These are phyloP conservation scores for Oxytorus armatus DNA, from an alignment of 2,888 invertebrate genomes.

Conservation along the genomic window DNA sequence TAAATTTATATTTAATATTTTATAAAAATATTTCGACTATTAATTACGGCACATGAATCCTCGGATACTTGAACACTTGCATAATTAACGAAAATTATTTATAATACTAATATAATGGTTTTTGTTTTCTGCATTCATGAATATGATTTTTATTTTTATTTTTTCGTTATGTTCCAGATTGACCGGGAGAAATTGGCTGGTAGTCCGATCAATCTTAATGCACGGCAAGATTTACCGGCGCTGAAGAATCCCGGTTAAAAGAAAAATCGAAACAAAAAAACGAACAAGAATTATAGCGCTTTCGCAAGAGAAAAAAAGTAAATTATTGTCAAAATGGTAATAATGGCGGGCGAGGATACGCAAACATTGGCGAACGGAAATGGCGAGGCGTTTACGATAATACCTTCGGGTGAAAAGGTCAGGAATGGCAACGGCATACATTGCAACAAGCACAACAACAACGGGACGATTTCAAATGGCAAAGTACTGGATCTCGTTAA, in stretches of 20 bases:
- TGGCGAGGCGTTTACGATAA: conserved; percentile 79
- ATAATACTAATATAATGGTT: no score
- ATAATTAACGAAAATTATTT: no score
- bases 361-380: conserved; percentile 79
- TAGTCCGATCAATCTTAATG: conserved; percentile 51
- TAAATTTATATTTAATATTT: no score
- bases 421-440: conserved; percentile 79
- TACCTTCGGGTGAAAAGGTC: conserved; percentile 77
- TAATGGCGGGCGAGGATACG: conserved; percentile 81
- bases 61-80: no score
- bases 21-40: no score
- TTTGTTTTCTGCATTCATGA: no score
- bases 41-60: no score
- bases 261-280: background rate
- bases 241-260: conserved; percentile 69
- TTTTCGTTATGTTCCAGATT: conserved; percentile 64
- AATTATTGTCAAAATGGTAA: conserved; percentile 3
- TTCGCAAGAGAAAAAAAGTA: background rate
- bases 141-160: background rate
- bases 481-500: conserved; percentile 77
- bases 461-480: conserved; percentile 79
- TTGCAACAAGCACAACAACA: conserved; percentile 79
- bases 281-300: background rate
- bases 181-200: conserved; percentile 58
- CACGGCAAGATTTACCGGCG: conserved; percentile 58